Conservation (phyloP, 2,113 vertebrate species). For the Emydocephalus ijimae region DNA sequence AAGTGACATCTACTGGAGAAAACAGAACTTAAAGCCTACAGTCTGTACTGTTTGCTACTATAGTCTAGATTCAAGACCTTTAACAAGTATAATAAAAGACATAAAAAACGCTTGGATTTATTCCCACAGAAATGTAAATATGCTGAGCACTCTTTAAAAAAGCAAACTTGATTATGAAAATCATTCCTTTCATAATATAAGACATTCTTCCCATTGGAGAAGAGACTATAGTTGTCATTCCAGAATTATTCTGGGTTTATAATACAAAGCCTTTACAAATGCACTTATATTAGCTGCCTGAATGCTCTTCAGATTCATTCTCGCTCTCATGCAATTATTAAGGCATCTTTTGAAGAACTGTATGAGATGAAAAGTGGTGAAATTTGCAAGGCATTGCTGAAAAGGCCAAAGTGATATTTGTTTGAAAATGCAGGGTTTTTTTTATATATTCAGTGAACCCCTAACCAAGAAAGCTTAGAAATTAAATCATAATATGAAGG, state of each 20-base stretch:
- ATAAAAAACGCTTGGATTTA: conserved; percentile 34
- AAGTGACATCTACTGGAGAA: conserved; percentile 84
- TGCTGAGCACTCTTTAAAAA: not conserved
- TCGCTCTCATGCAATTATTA: conserved; percentile 26
- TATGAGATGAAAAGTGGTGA: conserved; percentile 13
- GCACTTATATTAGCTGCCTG: conserved; percentile 36
- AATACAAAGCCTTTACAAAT: conserved; percentile 43
- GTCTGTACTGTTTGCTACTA: conserved; percentile 60
- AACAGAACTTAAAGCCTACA: conserved; percentile 70
- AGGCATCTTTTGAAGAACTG: conserved; percentile 5
- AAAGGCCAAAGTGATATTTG: conserved; percentile 27
- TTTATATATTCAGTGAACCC: not conserved
- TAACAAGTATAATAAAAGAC: conserved; percentile 40
- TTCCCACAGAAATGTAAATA: conserved; percentile 27
- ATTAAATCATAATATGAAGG: not conserved
- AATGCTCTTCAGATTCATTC: conserved; percentile 4
- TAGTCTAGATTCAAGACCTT: conserved; percentile 23
- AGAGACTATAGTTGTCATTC: conserved; percentile 29
- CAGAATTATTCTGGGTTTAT: conserved; percentile 27
- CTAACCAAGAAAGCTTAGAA: conserved; percentile 12
- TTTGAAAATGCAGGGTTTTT: conserved; percentile 18
- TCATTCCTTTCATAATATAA: conserved; percentile 21
- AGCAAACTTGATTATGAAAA: conserved; percentile 32
- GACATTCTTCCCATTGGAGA: conserved; percentile 12
- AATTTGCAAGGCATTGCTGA: conserved; percentile 16